Base-by-base conservation (phyloP, 23 tunicate genomes). In the Botrylloides violaceus region DNA sequence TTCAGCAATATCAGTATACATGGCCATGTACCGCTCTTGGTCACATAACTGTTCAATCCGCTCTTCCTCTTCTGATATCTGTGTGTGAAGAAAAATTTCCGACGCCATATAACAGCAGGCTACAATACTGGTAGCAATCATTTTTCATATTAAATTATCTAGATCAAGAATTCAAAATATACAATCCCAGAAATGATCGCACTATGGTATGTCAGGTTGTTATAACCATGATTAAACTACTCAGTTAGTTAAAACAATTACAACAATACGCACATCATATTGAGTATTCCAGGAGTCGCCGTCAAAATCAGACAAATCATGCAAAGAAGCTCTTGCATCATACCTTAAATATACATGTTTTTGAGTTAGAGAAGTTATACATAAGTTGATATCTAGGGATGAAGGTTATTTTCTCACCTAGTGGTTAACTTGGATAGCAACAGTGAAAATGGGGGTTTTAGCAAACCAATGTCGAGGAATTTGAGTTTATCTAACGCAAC, bases 251-350 rank as follows among this genome's bases (percentile, higher is more conserved):
- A n/a, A n/a, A n/a, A n/a, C n/a, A n/a, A 58, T 23, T 29, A 58
- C 4, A 58, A 58, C 29, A 5, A 3, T 58, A 9, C 70, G 3
- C 39, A 83, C 97, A 73, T 90, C 79, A 70, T 90, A 78, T 2
- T 39, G 34, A 39, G 58, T 83, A 75, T 90, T 90, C 97, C 97
- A 90, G 2, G 87, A 83, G 55, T 90, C 82, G 55, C 75, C 82
- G 33, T 83, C 90, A 61, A 90, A 90, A 20, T 90, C 97, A 35
- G 97, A 83, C 5, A 90, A 79, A 61, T 83, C 81, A 50, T 80
- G 81, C 30, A 90, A 74, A 4, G 90, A 83, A 3, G 85, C 90
- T 35, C 97, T 78, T 55, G 83, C 87, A 71, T 90, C 97, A 65
- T 90, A 90, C 63, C 97, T 90, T 33, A 43, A 43, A 43, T 43